Percentiles rank a stretch among this genome's conserved stretches.
Conservation (phyloP, 2,797 vertebrate genomes). For the Trichosurus vulpecula region DNA sequence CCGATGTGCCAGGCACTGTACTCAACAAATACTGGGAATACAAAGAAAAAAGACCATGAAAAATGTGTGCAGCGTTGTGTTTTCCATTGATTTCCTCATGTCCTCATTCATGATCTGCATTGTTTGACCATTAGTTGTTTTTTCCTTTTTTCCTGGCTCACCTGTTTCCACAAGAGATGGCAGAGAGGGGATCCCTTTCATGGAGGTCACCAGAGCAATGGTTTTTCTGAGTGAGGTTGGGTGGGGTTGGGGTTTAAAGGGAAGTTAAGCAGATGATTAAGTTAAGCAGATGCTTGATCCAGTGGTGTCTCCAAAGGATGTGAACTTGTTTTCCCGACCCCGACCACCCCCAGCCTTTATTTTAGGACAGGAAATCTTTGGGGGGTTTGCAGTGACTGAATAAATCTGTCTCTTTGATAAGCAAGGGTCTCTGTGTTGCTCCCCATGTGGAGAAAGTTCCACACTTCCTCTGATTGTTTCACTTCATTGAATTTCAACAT, state of each 20-base stretch:
- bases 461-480: conserved; percentile 76
- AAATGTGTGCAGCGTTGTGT: not conserved
- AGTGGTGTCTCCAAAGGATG: conserved; percentile 7
- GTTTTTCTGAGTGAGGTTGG: not conserved
- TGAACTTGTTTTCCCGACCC: conserved; percentile 25
- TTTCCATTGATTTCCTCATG: not conserved
- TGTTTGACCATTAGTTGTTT: not conserved
- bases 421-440: conserved; percentile 38
- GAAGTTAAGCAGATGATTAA: conserved; percentile 3
- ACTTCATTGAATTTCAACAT: conserved; percentile 50
- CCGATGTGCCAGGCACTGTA: not conserved
- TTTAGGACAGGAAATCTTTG: conserved; percentile 70
- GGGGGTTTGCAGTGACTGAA: conserved; percentile 63
- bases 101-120: not conserved
- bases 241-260: not conserved
- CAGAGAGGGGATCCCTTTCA: not conserved
- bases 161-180: not conserved
- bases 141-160: not conserved
- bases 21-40: not conserved
- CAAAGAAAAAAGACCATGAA: not conserved
- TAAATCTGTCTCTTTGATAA: conserved; percentile 67
- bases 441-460: conserved; percentile 45
- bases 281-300: not conserved
- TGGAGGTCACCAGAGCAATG: not conserved
- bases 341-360: conserved; percentile 45